A percentile compares a stretch with the other conserved stretches of the same genome.
Evolutionary conservation across 2,888 invertebrate genomes (phyloP).

Genomic region (Lithophane ornitopus): DNA sequence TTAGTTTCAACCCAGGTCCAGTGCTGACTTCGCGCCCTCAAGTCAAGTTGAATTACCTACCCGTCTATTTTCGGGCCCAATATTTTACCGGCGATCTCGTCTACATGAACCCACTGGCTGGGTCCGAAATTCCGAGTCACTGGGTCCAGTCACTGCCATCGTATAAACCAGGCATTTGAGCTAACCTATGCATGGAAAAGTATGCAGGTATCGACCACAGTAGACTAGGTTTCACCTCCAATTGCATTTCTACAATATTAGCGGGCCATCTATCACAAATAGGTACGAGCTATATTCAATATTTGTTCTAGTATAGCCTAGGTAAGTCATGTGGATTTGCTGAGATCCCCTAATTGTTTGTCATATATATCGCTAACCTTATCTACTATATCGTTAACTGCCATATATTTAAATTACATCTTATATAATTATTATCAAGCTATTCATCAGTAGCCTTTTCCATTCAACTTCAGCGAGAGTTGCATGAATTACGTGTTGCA

Average conservation of each 20-base stretch:
- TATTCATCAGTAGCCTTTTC: conserved; percentile 2
- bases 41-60: too few species aligned
- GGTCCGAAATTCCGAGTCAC: too few species aligned
- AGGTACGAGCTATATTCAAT: background rate
- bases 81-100: too few species aligned
- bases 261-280: background rate
- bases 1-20: too few species aligned
- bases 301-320: conserved; percentile 2
- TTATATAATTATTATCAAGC: background rate
- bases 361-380: too few species aligned
- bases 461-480: background rate
- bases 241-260: background rate
- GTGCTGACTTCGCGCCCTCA: too few species aligned
- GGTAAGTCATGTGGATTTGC: background rate
- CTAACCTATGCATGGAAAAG: background rate
- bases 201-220: background rate
- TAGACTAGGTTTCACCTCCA: background rate
- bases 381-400: too few species aligned
- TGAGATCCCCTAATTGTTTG: background rate
- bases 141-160: too few species aligned
- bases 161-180: too few species aligned
- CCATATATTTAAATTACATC: background rate
- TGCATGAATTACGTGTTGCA: conserved; percentile 1
- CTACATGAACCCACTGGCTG: too few species aligned
- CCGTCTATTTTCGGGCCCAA: too few species aligned